Evolutionary conservation across 2,113 vertebrate genomes (phyloP), one percentile per base, ranked within the genome.

Genomic region (Petromus typicus): DNA sequence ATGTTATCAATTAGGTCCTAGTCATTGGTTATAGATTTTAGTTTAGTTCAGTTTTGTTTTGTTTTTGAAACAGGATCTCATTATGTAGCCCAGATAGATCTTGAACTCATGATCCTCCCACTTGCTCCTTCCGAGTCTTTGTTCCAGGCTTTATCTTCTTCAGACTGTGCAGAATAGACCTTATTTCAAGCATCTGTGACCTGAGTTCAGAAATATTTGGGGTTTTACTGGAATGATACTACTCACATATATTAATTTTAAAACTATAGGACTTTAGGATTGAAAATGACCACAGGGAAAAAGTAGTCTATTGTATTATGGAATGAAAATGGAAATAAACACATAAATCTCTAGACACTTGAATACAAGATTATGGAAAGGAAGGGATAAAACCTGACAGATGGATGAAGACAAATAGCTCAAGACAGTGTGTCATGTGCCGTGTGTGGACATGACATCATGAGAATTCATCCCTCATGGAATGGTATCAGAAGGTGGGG

Each of bases 231-330:
- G 59, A 79, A 32, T 45, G n/a, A 7, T 11, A 10, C 75, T 79
- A 67, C n/a, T 79, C 56, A 78, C 6, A 73, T 13, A 14, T 4
- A 6, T 48, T 69, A 25, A n/a, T 51, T 64, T 73, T 40, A 86
- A 67, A 67, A 34, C 4, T 17, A 5, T 16, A 43, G 22, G 51
- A 37, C 5, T 0, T 32, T 73, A 79, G 64, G 51, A 40, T 16
- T 61, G 27, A n/a, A 75, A 75, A 23, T 37, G 10, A 64, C 54
- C 48, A 16, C 30, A 67, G 86, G 88, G 20, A 7, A 57, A 16
- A 91, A 57, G 18, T 30, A 22, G 23, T 59, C 11, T 54, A 20
- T 81, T 82, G 56, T 78, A 81, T 91, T 85, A 71, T 89, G 22
- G 48, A 34, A 37, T 8, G 63, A 45, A 66, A 67, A 37, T 56